Base-by-base conservation (phyloP, 2,888 invertebrate species). In the Marasmarcha lunaedactyla region DNA sequence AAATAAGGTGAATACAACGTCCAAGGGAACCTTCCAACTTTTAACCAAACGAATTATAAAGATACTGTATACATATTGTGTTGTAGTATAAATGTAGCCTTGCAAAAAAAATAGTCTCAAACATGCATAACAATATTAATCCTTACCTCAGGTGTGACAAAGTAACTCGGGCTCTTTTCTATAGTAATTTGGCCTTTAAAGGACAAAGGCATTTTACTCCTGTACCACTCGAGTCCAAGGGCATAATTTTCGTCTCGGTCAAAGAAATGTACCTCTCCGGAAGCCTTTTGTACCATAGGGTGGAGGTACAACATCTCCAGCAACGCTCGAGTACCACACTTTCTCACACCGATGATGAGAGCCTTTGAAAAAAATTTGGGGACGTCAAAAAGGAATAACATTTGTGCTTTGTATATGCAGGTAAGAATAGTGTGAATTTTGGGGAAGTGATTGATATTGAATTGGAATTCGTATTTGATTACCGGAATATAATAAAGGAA, bases 91-190 rank as follows among this genome's bases (percentile, higher is more conserved):
- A n/a, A n/a, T n/a, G n/a, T n/a, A n/a, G n/a, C n/a, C n/a, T n/a
- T n/a, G n/a, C n/a, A n/a, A n/a, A n/a, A n/a, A n/a, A n/a, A n/a
- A n/a, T n/a, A n/a, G n/a, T n/a, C n/a, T n/a, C n/a, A n/a, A n/a
- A n/a, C n/a, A n/a, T n/a, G n/a, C n/a, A n/a, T n/a, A n/a, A n/a
- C n/a, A n/a, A n/a, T n/a, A n/a, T n/a, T n/a, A n/a, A n/a, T 20
- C 7, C 87, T 87, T 71, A 95, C 97, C 88, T 94, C 92, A 10
- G 94, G 92, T 41, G 95, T 95, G 35, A 97, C 95, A 79, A 98
- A 98, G 78, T 98, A 98, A 58, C 96, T 95, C 3, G 98, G 98
- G 55, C 96, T 97, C 78, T 99, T 98, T 74, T 98, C 98, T 54
- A 97, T 93, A 41, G 97, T 97, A 51, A 97, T 91, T 73, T 97